Conservation (phyloP, 2,113 vertebrate genomes). For the Dasyurus viverrinus region DNA sequence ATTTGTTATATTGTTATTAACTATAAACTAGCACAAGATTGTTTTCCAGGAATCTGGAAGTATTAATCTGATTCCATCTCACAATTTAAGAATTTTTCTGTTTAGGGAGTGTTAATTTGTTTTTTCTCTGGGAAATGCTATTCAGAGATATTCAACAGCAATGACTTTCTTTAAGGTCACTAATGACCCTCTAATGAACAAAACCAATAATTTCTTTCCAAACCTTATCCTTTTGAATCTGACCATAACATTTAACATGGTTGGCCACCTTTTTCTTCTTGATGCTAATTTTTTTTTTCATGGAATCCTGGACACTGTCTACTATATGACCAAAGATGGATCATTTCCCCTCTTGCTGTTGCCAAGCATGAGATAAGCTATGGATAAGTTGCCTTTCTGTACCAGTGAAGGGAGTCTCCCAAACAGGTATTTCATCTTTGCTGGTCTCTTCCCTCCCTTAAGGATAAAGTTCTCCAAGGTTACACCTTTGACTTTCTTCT, state of each 20-base stretch:
- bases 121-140: no score
- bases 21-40: no score
- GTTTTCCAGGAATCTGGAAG: background rate
- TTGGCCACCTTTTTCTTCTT: background rate
- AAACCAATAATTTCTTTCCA: background rate
- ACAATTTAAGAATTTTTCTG: background rate
- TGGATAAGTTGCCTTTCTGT: no score
- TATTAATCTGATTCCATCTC: background rate
- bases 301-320: background rate
- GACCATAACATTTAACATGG: background rate
- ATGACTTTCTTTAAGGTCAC: background rate
- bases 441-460: background rate
- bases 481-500: background rate
- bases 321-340: background rate
- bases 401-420: no score
- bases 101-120: background rate
- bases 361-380: no score
- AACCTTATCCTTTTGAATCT: background rate
- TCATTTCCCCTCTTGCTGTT: no score
- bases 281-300: background rate
- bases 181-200: background rate
- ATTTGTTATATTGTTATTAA: no score
- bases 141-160: background rate
- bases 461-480: background rate
- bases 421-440: background rate